A percentile compares a stretch with the other conserved stretches of the same genome.
These are phyloP conservation scores for Lycocorax pyrrhopterus DNA, from an alignment of 2,113 vertebrate species.

Conservation along the genomic window DNA sequence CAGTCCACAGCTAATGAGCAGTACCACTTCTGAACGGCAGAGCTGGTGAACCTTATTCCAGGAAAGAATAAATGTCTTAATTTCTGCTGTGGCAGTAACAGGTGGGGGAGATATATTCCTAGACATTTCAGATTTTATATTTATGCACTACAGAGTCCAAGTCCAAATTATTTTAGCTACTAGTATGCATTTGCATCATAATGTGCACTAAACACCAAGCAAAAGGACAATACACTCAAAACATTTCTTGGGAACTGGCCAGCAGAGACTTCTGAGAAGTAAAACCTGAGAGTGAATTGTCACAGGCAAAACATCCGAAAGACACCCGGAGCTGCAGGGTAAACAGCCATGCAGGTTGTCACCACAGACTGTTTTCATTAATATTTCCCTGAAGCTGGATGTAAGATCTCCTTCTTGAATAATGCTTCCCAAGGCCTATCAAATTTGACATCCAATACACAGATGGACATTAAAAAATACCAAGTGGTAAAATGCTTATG, in stretches of 20 bases:
- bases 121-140: background rate
- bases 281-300: background rate
- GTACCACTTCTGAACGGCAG: background rate
- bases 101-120: rapidly evolving
- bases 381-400: background rate
- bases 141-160: background rate
- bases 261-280: background rate
- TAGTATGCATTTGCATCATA: background rate
- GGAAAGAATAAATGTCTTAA: background rate
- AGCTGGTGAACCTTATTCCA: background rate
- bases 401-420: background rate
- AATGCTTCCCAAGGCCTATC: background rate
- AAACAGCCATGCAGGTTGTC: background rate
- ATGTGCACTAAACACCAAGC: background rate
- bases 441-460: background rate
- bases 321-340: background rate
- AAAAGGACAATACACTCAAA: background rate
- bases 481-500: background rate
- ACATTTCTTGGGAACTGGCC: background rate
- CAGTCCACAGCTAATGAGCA: background rate
- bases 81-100: background rate
- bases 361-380: background rate
- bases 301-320: background rate
- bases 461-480: background rate
- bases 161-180: background rate